These are phyloP conservation scores for Nasonovia ribisnigri DNA, from an alignment of 2,888 invertebrate species.

Conservation along the genomic window DNA sequence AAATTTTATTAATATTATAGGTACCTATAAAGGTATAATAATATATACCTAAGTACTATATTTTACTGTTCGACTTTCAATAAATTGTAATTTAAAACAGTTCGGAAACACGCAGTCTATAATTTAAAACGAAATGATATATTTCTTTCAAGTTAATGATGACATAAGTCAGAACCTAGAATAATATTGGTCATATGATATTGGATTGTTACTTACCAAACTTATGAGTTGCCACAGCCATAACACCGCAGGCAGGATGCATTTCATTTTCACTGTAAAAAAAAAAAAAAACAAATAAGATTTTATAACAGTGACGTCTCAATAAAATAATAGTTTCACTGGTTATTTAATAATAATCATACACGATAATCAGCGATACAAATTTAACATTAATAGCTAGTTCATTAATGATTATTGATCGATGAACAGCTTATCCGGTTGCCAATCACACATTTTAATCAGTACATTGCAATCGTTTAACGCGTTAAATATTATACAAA, in stretches of 20 bases:
- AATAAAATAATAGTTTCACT: not conserved
- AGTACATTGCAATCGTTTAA: constrained; percentile 16
- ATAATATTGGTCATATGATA: not conserved
- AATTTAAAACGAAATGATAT: constrained; percentile 4
- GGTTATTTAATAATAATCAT: constrained; percentile 17
- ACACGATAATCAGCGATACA: not conserved
- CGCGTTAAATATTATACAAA: constrained; percentile 31
- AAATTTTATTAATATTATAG: not conserved
- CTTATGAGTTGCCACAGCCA: constrained; percentile 58
- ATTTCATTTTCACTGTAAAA: constrained; percentile 63
- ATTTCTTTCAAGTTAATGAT: not conserved
- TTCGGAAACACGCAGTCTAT: not conserved
- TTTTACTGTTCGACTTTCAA: not conserved
- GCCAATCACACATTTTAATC: constrained; percentile 37
- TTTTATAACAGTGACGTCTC: not conserved
- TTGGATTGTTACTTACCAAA: constrained; percentile 44
- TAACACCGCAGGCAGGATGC: constrained; percentile 56
- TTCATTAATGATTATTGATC: not conserved
- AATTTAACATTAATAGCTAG: not conserved
- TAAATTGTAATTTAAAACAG: not conserved
- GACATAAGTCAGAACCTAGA: not conserved
- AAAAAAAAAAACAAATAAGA: constrained; percentile 31
- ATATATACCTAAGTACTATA: not conserved
- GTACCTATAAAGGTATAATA: not conserved
- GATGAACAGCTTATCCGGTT: not conserved